These are phyloP conservation scores for Sinocyclocheilus anshuiensis DNA, from an alignment of 2,113 vertebrate species.

Conservation along the genomic window DNA sequence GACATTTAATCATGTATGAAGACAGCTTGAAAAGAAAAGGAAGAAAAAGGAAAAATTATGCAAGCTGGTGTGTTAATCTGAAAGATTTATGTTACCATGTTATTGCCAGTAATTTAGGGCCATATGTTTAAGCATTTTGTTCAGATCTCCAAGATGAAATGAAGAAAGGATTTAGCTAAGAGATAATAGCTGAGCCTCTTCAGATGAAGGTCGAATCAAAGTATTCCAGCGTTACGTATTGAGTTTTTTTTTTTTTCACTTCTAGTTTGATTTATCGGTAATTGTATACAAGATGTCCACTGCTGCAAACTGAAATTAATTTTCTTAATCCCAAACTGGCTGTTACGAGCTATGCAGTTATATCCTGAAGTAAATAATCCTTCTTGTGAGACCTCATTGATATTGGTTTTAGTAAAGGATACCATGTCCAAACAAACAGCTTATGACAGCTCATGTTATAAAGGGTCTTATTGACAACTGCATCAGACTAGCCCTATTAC, in stretches of 20 bases:
- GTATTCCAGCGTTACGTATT: constrained; percentile 68
- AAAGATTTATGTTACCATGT: constrained; percentile 56
- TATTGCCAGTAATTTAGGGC: constrained; percentile 62
- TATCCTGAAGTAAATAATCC: constrained; percentile 76
- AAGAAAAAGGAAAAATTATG: constrained; percentile 44
- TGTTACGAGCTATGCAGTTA: constrained; percentile 81
- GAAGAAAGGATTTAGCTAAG: constrained; percentile 68
- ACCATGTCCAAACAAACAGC: constrained; percentile 56
- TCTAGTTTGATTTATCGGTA: constrained; percentile 73
- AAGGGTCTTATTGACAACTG: background rate
- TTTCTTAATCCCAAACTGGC: constrained; percentile 80
- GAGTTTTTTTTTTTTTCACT: constrained; percentile 53
- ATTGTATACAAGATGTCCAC: constrained; percentile 79
- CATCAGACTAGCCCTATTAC: background rate
- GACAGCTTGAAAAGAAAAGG: constrained; percentile 37
- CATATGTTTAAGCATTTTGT: constrained; percentile 71
- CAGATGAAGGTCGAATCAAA: constrained; percentile 62
- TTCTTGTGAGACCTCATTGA: constrained; percentile 70
- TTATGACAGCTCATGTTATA: constrained; percentile 52
- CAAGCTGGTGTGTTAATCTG: constrained; percentile 53
- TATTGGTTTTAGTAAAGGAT: constrained; percentile 63
- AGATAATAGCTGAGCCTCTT: constrained; percentile 60
- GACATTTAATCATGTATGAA: constrained; percentile 67
- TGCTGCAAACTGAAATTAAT: constrained; percentile 76
- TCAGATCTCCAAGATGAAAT: constrained; percentile 64